Base-by-base conservation (phyloP, 2,797 vertebrate genomes). In the Leontocebus nigricollis region DNA sequence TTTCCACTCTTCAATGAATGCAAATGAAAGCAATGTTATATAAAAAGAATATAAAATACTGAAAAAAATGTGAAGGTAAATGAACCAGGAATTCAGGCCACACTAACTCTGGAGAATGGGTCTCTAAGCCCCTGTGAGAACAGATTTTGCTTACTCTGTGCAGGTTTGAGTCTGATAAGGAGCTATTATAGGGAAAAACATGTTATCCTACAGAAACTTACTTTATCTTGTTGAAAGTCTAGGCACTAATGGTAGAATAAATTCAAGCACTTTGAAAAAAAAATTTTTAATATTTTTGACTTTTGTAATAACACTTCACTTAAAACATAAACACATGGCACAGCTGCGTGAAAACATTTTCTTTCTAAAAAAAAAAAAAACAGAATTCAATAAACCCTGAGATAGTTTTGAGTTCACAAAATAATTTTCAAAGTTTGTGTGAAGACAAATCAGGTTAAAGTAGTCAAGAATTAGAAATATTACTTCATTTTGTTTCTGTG, bases 201-300 rank as follows among this genome's bases (percentile, higher is more conserved):
- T 79, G 93, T 96, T 88, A 82, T 75, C 24, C 13, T 79, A 22
- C 4, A 8, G 44, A 90, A 89, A 0, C 44, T 88, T 72, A 14
- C 39, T 57, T 85, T 94, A 77, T 96, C 79, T 94, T 91, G 59
- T 70, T 95, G 88, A 55, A 97, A 88, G 59, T 75, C 81, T 97
- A 85, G 75, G 48, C 50, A 92, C 76, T 83, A 86, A 92, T 92
- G 33, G 64, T 72, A 93, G 75, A 93, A 46, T 93, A 93, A 93
- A 87, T 91, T 36, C 44, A 88, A 36, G 93, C 36, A 52, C 70
- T 93, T 70, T 36, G 30, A 93, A 59, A 39, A 39, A 39, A 4
- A n/a, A n/a, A n/a, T 39, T 39, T 39, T 39, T 39, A 39, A 39
- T 39, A 39, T 39, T 39, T 39, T 39, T 39, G 39, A 39, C 39